Conservation (phyloP, 2,797 vertebrate species). For the Acridotheres tristis region DNA sequence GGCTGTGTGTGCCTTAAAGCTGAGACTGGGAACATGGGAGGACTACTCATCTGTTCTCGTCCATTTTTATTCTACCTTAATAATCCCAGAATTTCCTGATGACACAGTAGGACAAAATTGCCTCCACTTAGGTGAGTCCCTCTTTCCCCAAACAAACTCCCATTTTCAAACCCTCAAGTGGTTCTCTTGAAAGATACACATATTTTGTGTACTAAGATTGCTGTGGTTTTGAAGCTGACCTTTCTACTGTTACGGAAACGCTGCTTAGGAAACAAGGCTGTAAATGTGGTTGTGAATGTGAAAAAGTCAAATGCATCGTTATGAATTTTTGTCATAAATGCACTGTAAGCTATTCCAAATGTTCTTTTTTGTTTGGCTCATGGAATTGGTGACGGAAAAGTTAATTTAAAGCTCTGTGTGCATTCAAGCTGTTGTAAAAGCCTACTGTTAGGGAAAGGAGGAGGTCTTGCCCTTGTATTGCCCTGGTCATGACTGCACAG, state of each 20-base stretch:
- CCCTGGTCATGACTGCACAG: rapidly evolving
- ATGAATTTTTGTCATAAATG: neutral
- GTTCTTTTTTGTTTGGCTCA: neutral
- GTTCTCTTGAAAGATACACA: neutral
- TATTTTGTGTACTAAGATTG: neutral
- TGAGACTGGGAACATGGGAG: neutral
- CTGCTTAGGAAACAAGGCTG: neutral
- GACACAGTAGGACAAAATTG: neutral
- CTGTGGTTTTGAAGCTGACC: neutral
- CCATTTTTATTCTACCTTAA: neutral
- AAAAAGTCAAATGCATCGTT: neutral
- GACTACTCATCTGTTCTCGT: neutral
- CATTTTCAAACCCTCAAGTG: neutral
- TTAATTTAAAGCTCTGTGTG: neutral
- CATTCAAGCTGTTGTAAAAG: neutral
- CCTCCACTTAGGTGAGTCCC: neutral
- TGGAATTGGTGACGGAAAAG: neutral
- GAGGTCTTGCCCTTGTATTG: neutral
- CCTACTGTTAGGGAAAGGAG: neutral
- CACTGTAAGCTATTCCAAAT: neutral
- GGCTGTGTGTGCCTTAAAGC: neutral
- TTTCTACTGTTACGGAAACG: neutral
- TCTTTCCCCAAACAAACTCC: neutral
- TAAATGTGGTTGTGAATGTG: neutral
- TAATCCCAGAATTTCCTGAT: neutral